These are phyloP conservation scores for Diadegma fenestrale DNA, from an alignment of 2,888 invertebrate genomes.

Conservation along the genomic window DNA sequence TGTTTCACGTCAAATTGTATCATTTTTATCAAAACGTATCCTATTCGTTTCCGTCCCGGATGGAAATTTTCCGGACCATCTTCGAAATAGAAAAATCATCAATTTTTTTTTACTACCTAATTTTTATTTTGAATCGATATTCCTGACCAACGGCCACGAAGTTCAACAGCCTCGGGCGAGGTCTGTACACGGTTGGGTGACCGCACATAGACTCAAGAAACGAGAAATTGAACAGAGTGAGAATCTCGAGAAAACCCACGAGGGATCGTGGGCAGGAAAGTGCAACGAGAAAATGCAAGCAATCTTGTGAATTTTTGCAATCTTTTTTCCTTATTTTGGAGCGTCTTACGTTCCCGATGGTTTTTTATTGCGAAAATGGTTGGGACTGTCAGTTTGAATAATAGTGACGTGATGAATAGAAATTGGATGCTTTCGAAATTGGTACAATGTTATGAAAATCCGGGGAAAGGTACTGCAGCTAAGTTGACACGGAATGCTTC, in stretches of 20 bases:
- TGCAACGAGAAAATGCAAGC: no score
- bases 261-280: no score
- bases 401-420: not conserved
- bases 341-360: not conserved
- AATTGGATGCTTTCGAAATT: not conserved
- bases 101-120: not conserved
- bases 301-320: no score
- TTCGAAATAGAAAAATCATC: not conserved
- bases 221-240: no score
- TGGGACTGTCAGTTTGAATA: not conserved
- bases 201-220: no score
- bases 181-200: not conserved
- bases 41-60: not conserved
- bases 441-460: not conserved
- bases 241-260: no score
- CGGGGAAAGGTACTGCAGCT: not conserved
- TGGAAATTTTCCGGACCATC: not conserved
- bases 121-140: not conserved
- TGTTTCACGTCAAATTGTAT: not conserved
- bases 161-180: not conserved
- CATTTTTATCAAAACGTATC: not conserved
- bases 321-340: no score
- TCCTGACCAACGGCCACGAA: not conserved
- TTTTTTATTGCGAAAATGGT: not conserved
- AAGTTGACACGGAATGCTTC: conserved; percentile 6